These are phyloP conservation scores for Melanerpes formicivorus DNA, from an alignment of 2,113 vertebrate species.

Conservation along the genomic window DNA sequence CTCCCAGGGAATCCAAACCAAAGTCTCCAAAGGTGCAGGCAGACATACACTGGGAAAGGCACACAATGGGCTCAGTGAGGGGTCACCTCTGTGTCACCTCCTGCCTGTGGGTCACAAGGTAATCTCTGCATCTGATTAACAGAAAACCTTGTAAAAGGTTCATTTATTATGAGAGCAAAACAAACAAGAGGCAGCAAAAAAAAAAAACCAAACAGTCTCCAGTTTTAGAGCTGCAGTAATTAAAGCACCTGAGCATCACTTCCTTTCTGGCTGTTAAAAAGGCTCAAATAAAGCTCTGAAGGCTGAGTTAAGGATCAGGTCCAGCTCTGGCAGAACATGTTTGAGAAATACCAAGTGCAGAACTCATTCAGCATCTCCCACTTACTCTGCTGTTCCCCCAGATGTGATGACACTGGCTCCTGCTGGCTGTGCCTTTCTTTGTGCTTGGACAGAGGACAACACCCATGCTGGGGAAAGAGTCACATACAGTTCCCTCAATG, in stretches of 20 bases:
- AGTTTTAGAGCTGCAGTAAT: neutral
- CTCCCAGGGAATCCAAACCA: neutral
- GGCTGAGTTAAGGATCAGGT: neutral
- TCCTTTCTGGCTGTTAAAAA: neutral
- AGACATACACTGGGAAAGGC: neutral
- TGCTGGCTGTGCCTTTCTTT: neutral
- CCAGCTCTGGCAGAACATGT: neutral
- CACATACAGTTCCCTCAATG: neutral
- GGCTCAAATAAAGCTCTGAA: neutral
- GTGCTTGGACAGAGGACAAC: rapidly evolving
- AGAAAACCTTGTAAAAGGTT: neutral
- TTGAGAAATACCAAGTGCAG: neutral
- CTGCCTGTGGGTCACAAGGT: neutral
- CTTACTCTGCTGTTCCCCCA: neutral
- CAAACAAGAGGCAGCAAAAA: neutral
- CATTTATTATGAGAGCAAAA: neutral
- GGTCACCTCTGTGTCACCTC: neutral
- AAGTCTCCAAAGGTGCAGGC: neutral
- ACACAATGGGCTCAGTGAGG: rapidly evolving
- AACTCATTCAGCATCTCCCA: neutral
- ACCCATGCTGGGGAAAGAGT: neutral
- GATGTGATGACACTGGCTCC: neutral
- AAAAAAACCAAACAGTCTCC: neutral
- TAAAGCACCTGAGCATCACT: neutral
- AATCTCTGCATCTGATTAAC: neutral